A percentile compares a stretch with the other conserved stretches of the same genome.
These are phyloP conservation scores for Ischnus inquisitorius DNA, from an alignment of 2,888 invertebrate species.

Conservation along the genomic window DNA sequence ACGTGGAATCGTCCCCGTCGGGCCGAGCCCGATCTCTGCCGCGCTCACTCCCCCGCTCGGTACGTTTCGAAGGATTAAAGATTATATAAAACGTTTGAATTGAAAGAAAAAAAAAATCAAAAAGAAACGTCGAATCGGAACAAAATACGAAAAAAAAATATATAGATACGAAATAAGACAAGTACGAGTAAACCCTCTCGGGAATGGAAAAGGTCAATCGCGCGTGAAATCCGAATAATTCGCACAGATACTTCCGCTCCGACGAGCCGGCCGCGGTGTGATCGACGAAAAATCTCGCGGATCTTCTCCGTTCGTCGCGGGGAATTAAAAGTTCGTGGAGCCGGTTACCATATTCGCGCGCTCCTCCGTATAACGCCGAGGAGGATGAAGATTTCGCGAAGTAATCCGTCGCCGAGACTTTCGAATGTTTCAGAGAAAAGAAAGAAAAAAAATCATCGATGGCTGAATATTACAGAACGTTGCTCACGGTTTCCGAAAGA, in stretches of 20 bases:
- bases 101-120: constrained; percentile 15
- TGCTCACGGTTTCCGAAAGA: background rate
- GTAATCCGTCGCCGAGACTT: constrained; percentile 67
- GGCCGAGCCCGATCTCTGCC: background rate
- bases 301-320: background rate
- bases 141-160: background rate
- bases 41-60: background rate
- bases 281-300: background rate
- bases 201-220: constrained; percentile 35
- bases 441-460: constrained; percentile 23
- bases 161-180: background rate
- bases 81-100: constrained; percentile 48
- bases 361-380: background rate
- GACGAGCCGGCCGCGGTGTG: background rate
- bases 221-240: constrained; percentile 19
- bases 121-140: constrained; percentile 10
- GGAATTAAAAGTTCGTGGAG: background rate
- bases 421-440: constrained; percentile 81
- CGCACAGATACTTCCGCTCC: background rate
- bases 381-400: background rate
- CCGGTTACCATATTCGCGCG: background rate
- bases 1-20: constrained; percentile 39
- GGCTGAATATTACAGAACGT: no score
- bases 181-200: constrained; percentile 4
- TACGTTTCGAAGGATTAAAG: constrained; percentile 46